These are phyloP conservation scores for Phenacoccus solenopsis DNA, from an alignment of 1,140 invertebrate genomes.

Conservation along the genomic window DNA sequence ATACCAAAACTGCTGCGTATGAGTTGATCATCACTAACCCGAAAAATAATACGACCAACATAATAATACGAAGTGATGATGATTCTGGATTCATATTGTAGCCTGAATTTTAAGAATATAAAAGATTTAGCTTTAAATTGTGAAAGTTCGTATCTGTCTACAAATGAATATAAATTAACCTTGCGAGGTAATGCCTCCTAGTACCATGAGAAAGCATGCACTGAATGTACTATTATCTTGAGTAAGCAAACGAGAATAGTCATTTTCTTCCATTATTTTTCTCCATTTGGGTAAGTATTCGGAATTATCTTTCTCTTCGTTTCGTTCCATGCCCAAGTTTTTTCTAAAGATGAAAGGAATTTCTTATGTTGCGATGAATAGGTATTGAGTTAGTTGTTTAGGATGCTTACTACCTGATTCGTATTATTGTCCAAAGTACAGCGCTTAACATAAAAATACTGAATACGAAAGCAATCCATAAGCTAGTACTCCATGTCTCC, in stretches of 20 bases:
- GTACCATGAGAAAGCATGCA: slow-evolving; percentile 17
- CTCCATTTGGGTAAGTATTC: neutral
- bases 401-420: slow-evolving; percentile 19
- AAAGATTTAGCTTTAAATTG: too few species aligned
- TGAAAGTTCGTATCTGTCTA: too few species aligned
- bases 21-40: slow-evolving; percentile 22
- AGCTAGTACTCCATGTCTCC: slow-evolving; percentile 22
- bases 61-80: slow-evolving; percentile 6
- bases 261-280: neutral
- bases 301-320: neutral
- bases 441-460: slow-evolving; percentile 19
- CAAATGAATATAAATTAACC: neutral
- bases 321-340: neutral
- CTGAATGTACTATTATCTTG: neutral
- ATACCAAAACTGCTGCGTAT: slow-evolving; percentile 23
- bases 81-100: neutral
- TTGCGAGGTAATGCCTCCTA: slow-evolving; percentile 19
- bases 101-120: neutral
- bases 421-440: slow-evolving; percentile 15
- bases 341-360: neutral
- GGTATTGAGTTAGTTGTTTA: too few species aligned
- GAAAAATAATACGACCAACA: slow-evolving; percentile 21
- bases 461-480: slow-evolving; percentile 21
- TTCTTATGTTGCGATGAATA: too few species aligned
- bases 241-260: neutral